These are phyloP conservation scores for Irena cyanogastra DNA, from an alignment of 2,113 vertebrate species.

Conservation along the genomic window DNA sequence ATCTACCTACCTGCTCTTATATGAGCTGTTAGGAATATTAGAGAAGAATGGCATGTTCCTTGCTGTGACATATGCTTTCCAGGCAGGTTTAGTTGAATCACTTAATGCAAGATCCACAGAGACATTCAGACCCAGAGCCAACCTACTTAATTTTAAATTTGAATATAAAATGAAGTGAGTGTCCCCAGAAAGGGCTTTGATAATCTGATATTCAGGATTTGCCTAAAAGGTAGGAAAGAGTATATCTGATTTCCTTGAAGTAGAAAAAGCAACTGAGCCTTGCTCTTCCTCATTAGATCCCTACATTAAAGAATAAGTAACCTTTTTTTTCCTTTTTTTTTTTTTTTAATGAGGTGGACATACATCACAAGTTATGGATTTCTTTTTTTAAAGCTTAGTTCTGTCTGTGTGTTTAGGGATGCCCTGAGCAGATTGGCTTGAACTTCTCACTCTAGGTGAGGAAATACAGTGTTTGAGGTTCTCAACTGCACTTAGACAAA, in stretches of 20 bases:
- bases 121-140: slow-evolving; percentile 8
- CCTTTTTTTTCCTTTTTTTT: neutral
- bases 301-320: neutral
- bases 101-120: slow-evolving; percentile 38
- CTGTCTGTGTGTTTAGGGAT: neutral
- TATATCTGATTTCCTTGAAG: slow-evolving; percentile 17
- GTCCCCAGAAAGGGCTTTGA: slow-evolving; percentile 34
- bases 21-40: neutral
- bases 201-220: slow-evolving; percentile 9
- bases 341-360: neutral
- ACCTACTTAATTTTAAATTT: slow-evolving; percentile 47
- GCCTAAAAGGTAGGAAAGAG: slow-evolving; percentile 23
- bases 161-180: slow-evolving; percentile 43
- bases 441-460: neutral
- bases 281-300: neutral
- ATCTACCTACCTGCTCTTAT: neutral
- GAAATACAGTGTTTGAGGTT: neutral
- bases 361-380: neutral
- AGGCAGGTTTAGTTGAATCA: slow-evolving; percentile 43
- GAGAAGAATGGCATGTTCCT: slow-evolving; percentile 7
- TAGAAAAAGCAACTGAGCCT: neutral
- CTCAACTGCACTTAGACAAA: neutral
- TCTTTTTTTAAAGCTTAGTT: neutral
- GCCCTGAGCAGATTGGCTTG: neutral
- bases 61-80: slow-evolving; percentile 34